A percentile compares a stretch with the other conserved stretches of the same genome.
These are phyloP conservation scores for Acronicta leporina DNA, from an alignment of 2,888 invertebrate species.

Conservation along the genomic window DNA sequence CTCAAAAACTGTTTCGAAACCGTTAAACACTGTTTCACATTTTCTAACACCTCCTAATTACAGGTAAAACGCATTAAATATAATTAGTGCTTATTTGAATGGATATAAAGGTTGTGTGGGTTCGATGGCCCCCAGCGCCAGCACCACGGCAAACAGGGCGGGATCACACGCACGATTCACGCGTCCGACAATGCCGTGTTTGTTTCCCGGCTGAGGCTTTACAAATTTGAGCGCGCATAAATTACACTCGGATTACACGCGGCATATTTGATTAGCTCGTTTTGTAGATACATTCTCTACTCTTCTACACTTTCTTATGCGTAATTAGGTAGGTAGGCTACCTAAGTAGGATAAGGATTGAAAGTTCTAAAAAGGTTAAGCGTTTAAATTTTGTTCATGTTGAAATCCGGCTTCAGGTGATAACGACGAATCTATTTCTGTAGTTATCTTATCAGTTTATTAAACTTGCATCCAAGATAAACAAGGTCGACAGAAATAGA, in stretches of 20 bases:
- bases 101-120: constrained; percentile 75
- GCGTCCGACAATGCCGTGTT: constrained; percentile 72
- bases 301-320: constrained; percentile 7
- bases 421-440: constrained; percentile 32
- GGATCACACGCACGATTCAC: constrained; percentile 70
- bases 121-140: constrained; percentile 72
- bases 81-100: constrained; percentile 85
- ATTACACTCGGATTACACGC: constrained; percentile 67
- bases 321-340: constrained; percentile 7
- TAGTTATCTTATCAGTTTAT: constrained; percentile 46
- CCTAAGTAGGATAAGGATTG: no score
- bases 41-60: constrained; percentile 86
- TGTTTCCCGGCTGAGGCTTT: constrained; percentile 69
- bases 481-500: constrained; percentile 24
- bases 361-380: no score
- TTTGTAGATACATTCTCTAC: constrained; percentile 31
- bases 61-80: constrained; percentile 85
- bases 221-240: constrained; percentile 67
- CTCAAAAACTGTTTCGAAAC: constrained; percentile 75
- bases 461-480: constrained; percentile 44
- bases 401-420: constrained; percentile 27
- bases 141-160: constrained; percentile 62
- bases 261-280: constrained; percentile 62
- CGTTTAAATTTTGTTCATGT: neutral
- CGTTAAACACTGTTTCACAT: constrained; percentile 82